Evolutionary conservation across 2,113 vertebrate species (phyloP).

Genomic region (Sinocyclocheilus rhinocerous): DNA sequence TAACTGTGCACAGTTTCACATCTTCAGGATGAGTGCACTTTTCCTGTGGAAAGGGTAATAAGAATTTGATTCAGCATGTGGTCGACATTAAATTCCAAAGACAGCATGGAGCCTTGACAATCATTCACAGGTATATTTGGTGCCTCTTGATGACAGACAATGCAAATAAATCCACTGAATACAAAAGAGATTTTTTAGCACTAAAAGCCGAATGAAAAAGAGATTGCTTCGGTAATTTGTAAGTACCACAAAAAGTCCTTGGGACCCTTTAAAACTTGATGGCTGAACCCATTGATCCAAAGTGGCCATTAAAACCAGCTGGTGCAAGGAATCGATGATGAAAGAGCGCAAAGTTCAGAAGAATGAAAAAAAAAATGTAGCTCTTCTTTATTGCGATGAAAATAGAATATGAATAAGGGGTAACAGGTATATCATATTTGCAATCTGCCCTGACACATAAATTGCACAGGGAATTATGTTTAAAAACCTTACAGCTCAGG

Average conservation of each 20-base stretch:
- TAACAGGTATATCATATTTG: not conserved
- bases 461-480: slow-evolving; percentile 2
- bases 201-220: not conserved
- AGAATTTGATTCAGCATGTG: not conserved
- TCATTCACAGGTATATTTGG: slow-evolving; percentile 6
- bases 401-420: slow-evolving; percentile 19
- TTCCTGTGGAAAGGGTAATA: slow-evolving; percentile 59
- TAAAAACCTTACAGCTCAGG: not conserved
- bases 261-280: slow-evolving; percentile 2
- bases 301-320: slow-evolving; percentile 45
- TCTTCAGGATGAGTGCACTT: slow-evolving; percentile 97
- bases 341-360: slow-evolving; percentile 18
- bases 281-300: slow-evolving; percentile 37
- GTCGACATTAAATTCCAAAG: not conserved
- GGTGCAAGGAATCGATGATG: slow-evolving; percentile 39
- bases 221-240: slow-evolving; percentile 6
- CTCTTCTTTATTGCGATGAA: not conserved
- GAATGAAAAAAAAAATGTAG: not conserved
- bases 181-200: not conserved
- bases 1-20: slow-evolving; percentile 92
- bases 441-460: not conserved
- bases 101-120: not conserved
- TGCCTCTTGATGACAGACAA: slow-evolving; percentile 2
- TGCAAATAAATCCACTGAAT: not conserved
- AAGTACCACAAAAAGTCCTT: slow-evolving; percentile 19